Conservation (phyloP, 2,797 vertebrate species). For the Crenichthys baileyi region DNA sequence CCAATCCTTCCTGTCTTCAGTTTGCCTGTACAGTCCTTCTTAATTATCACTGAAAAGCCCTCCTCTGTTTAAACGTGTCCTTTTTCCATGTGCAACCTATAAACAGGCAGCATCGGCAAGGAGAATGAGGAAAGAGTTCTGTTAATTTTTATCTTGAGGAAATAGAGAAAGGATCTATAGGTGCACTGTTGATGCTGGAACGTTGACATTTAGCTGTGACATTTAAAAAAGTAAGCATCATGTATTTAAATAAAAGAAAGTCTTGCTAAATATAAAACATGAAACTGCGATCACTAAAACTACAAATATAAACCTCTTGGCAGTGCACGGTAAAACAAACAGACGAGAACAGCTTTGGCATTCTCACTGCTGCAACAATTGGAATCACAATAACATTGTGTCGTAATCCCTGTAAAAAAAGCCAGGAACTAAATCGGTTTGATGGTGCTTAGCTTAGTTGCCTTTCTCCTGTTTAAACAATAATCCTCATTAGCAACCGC, state of each 20-base stretch:
- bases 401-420: constrained; percentile 79
- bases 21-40: constrained; percentile 68
- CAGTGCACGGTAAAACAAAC: constrained; percentile 38
- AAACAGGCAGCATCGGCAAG: constrained; percentile 64
- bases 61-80: constrained; percentile 70
- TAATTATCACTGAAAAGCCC: constrained; percentile 79
- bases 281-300: background rate
- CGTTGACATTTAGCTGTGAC: background rate
- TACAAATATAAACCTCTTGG: constrained; percentile 18
- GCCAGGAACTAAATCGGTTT: constrained; percentile 74
- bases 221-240: background rate
- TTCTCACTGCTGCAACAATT: constrained; percentile 73
- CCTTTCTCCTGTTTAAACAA: constrained; percentile 65
- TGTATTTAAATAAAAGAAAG: background rate
- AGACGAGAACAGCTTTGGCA: constrained; percentile 55
- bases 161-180: constrained; percentile 22
- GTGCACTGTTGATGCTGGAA: background rate
- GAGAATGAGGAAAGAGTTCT: constrained; percentile 30
- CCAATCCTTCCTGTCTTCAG: constrained; percentile 72
- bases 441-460: constrained; percentile 70
- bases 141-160: constrained; percentile 48
- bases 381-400: constrained; percentile 78
- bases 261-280: constrained; percentile 1
- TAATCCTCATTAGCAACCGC: constrained; percentile 72
- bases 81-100: constrained; percentile 65